phyloP scores from a whole-genome alignment of 2,113 vertebrate species.

The Rhegmatorhina hoffmannsi region DNA sequence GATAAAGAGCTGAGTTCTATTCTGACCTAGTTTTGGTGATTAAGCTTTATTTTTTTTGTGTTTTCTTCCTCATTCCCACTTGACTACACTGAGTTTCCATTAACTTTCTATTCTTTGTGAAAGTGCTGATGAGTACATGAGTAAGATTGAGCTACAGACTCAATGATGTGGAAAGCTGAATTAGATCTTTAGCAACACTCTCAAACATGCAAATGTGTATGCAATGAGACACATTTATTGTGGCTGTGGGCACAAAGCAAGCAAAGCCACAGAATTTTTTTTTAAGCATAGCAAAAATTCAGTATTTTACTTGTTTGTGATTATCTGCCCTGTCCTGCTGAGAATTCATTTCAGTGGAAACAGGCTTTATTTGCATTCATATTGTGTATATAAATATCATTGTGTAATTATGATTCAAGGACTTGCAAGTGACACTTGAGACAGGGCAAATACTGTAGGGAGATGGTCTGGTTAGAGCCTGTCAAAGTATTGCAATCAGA shows the following conservation, averaged over 20 bases:
- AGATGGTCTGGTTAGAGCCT: not conserved
- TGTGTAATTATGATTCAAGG: not conserved
- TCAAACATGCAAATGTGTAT: not conserved
- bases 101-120: slow-evolving; percentile 41
- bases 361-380: not conserved
- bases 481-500: not conserved
- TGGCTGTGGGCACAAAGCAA: not conserved
- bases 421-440: slow-evolving; percentile 14
- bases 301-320: not conserved
- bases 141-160: slow-evolving; percentile 25
- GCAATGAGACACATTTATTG: not conserved
- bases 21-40: slow-evolving; percentile 11
- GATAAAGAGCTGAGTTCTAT: not conserved
- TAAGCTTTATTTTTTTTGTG: slow-evolving; percentile 24
- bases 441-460: not conserved
- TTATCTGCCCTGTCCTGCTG: not conserved
- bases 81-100: slow-evolving; percentile 26
- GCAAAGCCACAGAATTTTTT: not conserved
- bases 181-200: slow-evolving; percentile 31
- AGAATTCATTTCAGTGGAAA: slow-evolving; percentile 4
- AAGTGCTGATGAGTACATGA: slow-evolving; percentile 11
- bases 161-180: slow-evolving; percentile 31
- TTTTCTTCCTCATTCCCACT: slow-evolving; percentile 13
- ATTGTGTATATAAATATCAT: not conserved
- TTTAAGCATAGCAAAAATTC: not conserved